phyloP scores from a whole-genome alignment of 1,140 invertebrate genomes.

The Plutomurus gul region DNA sequence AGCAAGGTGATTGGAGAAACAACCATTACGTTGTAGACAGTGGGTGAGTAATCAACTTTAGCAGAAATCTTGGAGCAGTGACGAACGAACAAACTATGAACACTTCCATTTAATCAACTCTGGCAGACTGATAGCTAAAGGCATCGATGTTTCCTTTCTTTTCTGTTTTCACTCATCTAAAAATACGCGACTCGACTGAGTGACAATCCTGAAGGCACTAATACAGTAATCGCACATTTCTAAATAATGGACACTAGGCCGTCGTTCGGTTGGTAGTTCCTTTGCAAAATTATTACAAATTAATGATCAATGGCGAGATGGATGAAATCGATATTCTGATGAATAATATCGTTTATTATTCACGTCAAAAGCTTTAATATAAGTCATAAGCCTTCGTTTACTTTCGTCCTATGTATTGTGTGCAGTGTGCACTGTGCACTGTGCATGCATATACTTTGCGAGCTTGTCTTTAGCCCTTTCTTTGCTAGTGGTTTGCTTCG shows the following conservation, averaged over 20 bases:
- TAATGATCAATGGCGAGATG: slow-evolving; percentile 20
- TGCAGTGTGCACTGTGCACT: not conserved
- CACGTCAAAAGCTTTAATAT: slow-evolving; percentile 17
- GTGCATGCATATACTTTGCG: not conserved
- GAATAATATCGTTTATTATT: slow-evolving; percentile 30
- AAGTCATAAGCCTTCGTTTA: not conserved
- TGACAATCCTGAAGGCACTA: too few species aligned
- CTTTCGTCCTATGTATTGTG: not conserved
- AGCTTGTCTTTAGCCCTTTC: not conserved
- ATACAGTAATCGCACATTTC: not conserved
- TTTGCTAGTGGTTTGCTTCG: not conserved
- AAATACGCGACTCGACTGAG: not conserved
- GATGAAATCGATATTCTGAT: slow-evolving; percentile 29
- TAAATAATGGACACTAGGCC: not conserved
- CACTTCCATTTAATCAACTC: not conserved
- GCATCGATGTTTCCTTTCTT: not conserved
- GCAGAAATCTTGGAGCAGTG: not conserved
- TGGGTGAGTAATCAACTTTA: slow-evolving; percentile 7
- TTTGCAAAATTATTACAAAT: slow-evolving; percentile 12
- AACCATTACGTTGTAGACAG: too few species aligned
- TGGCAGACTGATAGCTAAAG: not conserved
- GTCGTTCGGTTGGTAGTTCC: not conserved
- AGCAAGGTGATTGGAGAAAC: not conserved
- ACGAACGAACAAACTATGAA: not conserved
- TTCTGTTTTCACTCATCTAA: not conserved